Base-by-base conservation (phyloP, 2,113 vertebrate genomes). In the Nannospalax galili region DNA sequence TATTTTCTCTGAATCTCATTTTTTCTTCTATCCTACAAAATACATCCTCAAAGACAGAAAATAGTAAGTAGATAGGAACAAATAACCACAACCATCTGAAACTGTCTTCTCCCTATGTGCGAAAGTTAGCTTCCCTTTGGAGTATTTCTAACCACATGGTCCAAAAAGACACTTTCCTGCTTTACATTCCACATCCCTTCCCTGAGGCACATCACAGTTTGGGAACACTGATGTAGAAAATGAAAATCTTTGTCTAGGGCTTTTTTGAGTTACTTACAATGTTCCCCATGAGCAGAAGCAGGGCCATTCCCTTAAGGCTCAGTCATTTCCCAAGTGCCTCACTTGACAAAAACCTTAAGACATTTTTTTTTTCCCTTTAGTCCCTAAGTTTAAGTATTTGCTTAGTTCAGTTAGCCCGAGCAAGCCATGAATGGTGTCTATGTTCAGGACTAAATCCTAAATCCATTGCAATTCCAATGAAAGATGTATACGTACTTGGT, bases 321-420 rank as follows among this genome's bases (percentile, higher is more conserved):
- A 85, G 35, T 81, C 62, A 82, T n/a, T 93, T 94, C 60, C 73
- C 60, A 89, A 94, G 40, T 70, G 89, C 10, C 26, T 92, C 91
- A 42, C 30, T 84, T 82, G 28, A 94, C n/a, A 26, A n/a, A 35
- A 88, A 95, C 16, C 72, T 86, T 88, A 77, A 90, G 62, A 52
- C 42, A 73, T 5, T 81, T 84, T 85, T 69, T 90, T 19, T 40
- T n/a, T 14, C 60, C 79, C 35, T 65, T 75, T 86, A 92, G 74
- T 48, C 24, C 17, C 70, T 86, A 56, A 52, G 7, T 58, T 91
- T 91, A 62, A 95, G 42, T 67, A 84, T 77, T 37, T 88, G 32
- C 65, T 84, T 67, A 84, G 32, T 73, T 87, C 32, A 48, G 3
- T 90, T 37, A 88, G n/a, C 19, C 70, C 90, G 77, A 92, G 67